A percentile compares a stretch with the other conserved stretches of the same genome.
phyloP scores from a whole-genome alignment of 2,888 invertebrate genomes.

The Noctua janthina region DNA sequence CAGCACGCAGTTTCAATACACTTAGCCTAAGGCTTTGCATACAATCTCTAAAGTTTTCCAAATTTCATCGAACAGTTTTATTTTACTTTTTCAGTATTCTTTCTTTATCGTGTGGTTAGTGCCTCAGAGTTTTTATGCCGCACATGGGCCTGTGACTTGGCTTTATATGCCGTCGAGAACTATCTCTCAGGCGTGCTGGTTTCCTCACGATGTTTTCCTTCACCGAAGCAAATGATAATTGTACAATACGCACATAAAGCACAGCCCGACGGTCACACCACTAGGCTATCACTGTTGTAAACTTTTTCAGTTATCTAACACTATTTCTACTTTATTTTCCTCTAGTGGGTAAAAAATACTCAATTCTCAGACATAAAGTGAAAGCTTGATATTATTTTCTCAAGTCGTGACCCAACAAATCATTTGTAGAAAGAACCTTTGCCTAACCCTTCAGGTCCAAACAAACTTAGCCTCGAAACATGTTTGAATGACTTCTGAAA shows the following conservation, averaged over 20 bases:
- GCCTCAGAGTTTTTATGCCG: too few relatives aligned
- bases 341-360: background rate
- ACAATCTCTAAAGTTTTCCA: background rate
- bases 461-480: background rate
- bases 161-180: too few relatives aligned
- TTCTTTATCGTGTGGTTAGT: too few relatives aligned
- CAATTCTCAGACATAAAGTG: background rate
- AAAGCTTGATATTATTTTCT: background rate
- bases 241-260: too few relatives aligned
- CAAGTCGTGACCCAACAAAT: background rate
- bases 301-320: too few relatives aligned
- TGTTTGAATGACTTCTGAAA: constrained; percentile 7
- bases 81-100: too few relatives aligned
- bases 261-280: too few relatives aligned
- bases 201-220: too few relatives aligned
- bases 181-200: too few relatives aligned
- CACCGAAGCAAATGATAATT: too few relatives aligned
- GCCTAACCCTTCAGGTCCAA: background rate
- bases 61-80: background rate
- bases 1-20: constrained; percentile 18
- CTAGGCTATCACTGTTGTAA: too few relatives aligned
- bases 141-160: too few relatives aligned
- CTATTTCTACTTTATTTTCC: background rate
- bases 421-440: background rate
- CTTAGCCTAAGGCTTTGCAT: constrained; percentile 3